Evolutionary conservation across 2,113 vertebrate species (phyloP).

Genomic region (Lasiurus borealis): DNA sequence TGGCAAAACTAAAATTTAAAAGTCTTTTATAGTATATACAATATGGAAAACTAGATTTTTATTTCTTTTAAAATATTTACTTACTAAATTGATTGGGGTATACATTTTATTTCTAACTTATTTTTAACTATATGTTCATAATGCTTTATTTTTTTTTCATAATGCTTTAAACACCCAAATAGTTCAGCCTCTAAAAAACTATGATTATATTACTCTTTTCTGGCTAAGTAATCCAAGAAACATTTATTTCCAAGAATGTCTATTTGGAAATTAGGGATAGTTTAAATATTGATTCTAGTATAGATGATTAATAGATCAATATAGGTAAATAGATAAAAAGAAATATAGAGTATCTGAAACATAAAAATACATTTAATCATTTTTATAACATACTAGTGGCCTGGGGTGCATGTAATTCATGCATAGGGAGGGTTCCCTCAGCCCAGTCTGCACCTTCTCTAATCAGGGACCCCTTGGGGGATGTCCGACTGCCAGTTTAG

Average conservation of each 20-base stretch:
- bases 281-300: constrained; percentile 55
- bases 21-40: background rate
- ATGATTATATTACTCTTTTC: background rate
- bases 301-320: background rate
- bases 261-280: constrained; percentile 30
- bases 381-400: constrained; percentile 50
- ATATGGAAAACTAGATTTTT: background rate
- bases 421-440: too few relatives aligned
- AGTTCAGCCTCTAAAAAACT: background rate
- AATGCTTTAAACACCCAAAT: background rate
- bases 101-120: background rate
- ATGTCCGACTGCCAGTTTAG: too few relatives aligned
- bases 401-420: too few relatives aligned
- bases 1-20: background rate
- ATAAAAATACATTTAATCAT: constrained; percentile 68
- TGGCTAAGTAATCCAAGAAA: background rate
- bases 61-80: background rate
- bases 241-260: constrained; percentile 14
- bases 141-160: background rate
- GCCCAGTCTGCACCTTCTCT: too few relatives aligned
- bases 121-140: background rate
- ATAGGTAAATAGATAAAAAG: background rate
- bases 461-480: too few relatives aligned
- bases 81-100: background rate
- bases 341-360: constrained; percentile 27